phyloP scores from a whole-genome alignment of 2,888 invertebrate species.

The Troglohyphantes excavatus region DNA sequence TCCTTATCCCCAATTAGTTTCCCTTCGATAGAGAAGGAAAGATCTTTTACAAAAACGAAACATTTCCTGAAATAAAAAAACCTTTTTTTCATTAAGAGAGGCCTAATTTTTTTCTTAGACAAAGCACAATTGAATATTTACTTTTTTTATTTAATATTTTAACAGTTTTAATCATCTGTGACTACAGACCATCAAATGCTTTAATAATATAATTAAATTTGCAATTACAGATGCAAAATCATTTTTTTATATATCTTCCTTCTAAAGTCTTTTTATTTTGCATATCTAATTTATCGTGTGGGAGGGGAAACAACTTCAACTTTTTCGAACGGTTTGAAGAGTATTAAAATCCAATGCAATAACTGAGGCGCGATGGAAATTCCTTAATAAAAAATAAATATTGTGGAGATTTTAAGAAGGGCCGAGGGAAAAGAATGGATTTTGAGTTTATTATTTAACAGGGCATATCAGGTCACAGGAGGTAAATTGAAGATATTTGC shows the following conservation, averaged over 20 bases:
- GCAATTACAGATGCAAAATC: slow-evolving; percentile 66
- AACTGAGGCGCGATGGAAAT: not conserved
- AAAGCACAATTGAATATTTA: not conserved
- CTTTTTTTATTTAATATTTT: slow-evolving; percentile 45
- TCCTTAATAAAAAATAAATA: slow-evolving; percentile 56
- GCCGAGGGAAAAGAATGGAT: slow-evolving; percentile 4
- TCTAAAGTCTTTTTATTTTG: slow-evolving; percentile 20
- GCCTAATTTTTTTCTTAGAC: not conserved
- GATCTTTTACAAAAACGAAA: slow-evolving; percentile 58
- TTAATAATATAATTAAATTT: slow-evolving; percentile 76
- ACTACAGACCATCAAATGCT: slow-evolving; percentile 61
- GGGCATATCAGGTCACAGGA: slow-evolving; percentile 18
- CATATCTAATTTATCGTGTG: slow-evolving; percentile 5
- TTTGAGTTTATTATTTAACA: slow-evolving; percentile 50
- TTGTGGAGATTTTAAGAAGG: not conserved
- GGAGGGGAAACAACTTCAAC: not conserved
- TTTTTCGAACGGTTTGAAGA: slow-evolving; percentile 7
- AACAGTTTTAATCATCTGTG: slow-evolving; percentile 66
- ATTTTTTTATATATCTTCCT: not conserved
- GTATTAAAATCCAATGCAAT: slow-evolving; percentile 48
- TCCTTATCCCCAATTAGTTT: slow-evolving; percentile 65
- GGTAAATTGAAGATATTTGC: slow-evolving; percentile 42
- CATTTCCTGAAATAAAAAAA: slow-evolving; percentile 19
- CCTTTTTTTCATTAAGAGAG: slow-evolving; percentile 1
- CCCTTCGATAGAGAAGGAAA: not conserved